phyloP scores from a whole-genome alignment of 2,113 vertebrate species.

The Pelecanoides urinatrix region DNA sequence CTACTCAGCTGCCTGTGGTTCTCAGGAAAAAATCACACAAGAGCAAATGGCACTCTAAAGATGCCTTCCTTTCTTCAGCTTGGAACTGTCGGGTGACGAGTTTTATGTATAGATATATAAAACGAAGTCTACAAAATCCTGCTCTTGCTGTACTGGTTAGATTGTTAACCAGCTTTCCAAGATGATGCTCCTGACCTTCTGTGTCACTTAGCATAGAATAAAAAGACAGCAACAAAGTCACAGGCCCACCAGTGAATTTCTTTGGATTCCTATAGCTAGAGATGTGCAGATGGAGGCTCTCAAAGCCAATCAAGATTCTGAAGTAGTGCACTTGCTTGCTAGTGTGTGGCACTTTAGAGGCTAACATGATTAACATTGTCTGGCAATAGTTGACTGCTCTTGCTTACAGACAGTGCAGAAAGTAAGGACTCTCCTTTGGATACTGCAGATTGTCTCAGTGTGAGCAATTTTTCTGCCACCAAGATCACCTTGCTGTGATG shows the following conservation, averaged over 20 bases:
- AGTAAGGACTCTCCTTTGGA: neutral
- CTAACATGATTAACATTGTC: neutral
- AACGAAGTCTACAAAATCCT: neutral
- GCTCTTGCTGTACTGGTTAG: neutral
- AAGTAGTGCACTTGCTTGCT: neutral
- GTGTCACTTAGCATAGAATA: neutral
- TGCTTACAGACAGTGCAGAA: neutral
- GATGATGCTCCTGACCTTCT: neutral
- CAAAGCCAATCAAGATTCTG: neutral
- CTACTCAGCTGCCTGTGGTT: neutral
- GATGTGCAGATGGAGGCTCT: neutral
- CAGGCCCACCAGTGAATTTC: neutral
- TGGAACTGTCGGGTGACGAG: neutral
- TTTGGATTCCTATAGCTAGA: neutral
- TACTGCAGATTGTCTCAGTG: neutral
- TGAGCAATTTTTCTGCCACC: neutral
- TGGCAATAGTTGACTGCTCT: neutral
- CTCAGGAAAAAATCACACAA: neutral
- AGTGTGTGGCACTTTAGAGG: neutral
- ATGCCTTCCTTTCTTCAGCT: neutral
- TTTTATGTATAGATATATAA: neutral
- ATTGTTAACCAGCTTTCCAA: neutral
- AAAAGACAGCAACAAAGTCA: neutral
- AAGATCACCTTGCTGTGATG: neutral
- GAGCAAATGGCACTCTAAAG: neutral